Evolutionary conservation across 2,888 invertebrate species (phyloP), one percentile per base, ranked within the genome.

Genomic region (Chloromyia formosa): DNA sequence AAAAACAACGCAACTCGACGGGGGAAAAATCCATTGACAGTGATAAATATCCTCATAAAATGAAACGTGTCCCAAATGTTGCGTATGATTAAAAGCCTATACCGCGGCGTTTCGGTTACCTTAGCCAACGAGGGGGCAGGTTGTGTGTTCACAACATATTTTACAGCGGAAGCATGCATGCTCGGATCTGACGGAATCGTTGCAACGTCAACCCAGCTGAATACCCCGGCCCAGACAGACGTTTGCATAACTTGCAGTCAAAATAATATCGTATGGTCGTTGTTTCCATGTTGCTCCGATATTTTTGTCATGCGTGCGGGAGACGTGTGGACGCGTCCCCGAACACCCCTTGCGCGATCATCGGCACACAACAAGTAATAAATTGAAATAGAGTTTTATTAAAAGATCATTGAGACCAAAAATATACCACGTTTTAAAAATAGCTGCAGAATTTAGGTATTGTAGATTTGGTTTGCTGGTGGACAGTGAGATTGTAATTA

Each of bases 361-460:
- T 35, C 27, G 27, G 7, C 27, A 35, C 66, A 49, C 45, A 49
- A 66, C 66, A 45, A 49, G 66, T 66, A 20, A 42, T 71, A 71
- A 35, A 40, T 71, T 56, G 56, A 56, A 56, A 54, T 27, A 23
- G 54, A 71, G 56, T 56, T 54, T 54, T 58, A 71, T 71, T 71
- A 58, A 71, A 58, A 71, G 71, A 71, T 53, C 42, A 53, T 58
- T 20, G 58, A 20, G n/a, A n/a, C 54, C 71, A 16, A 71, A 71
- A 71, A 71, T 58, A 35, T 35, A 71, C 40, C 7, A 49, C 66
- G 1, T 12, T 0, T 71, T 71, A 71, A 22, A 71, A 71, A 71
- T 71, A 71, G 42, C 0, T 27, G 5, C 40, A 20, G 20, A 5
- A 71, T 71, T 71, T 71, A 56, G 56, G 22, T n/a, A n/a, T n/a